Evolutionary conservation across 1,140 invertebrate species (phyloP).

Genomic region (Octopus sinensis): DNA sequence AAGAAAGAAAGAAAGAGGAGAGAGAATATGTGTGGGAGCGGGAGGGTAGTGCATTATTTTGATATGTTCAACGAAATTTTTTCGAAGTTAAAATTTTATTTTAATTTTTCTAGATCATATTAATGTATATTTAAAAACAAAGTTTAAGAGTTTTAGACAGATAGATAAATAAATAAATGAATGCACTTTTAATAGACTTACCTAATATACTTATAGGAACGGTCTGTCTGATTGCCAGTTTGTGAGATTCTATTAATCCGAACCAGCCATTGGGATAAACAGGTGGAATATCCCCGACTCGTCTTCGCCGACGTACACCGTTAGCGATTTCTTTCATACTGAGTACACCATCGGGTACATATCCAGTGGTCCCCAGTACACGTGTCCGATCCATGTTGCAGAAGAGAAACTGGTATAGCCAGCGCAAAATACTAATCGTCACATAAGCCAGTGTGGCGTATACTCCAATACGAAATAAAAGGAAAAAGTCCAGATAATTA

Average conservation of each 20-base stretch:
- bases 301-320: conserved; percentile 57
- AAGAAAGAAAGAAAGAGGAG: background rate
- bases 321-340: conserved; percentile 53
- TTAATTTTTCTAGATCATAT: too few relatives aligned
- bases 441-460: conserved; percentile 4
- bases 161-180: background rate
- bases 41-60: too few relatives aligned
- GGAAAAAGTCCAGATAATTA: conserved; percentile 21
- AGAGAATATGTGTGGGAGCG: background rate
- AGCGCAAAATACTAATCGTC: conserved; percentile 18
- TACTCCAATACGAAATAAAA: conserved; percentile 29
- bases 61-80: too few relatives aligned
- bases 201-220: conserved; percentile 70
- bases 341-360: conserved; percentile 48
- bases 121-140: background rate
- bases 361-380: conserved; percentile 59
- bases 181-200: conserved; percentile 44
- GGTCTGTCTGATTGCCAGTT: conserved; percentile 65
- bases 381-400: conserved; percentile 44
- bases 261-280: conserved; percentile 91
- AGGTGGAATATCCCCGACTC: conserved; percentile 62
- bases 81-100: too few relatives aligned
- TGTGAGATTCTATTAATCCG: conserved; percentile 69
- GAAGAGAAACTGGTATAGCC: conserved; percentile 36
- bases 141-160: background rate